Evolutionary conservation across 2,797 vertebrate genomes (phyloP).

Genomic region (Alauda arvensis): DNA sequence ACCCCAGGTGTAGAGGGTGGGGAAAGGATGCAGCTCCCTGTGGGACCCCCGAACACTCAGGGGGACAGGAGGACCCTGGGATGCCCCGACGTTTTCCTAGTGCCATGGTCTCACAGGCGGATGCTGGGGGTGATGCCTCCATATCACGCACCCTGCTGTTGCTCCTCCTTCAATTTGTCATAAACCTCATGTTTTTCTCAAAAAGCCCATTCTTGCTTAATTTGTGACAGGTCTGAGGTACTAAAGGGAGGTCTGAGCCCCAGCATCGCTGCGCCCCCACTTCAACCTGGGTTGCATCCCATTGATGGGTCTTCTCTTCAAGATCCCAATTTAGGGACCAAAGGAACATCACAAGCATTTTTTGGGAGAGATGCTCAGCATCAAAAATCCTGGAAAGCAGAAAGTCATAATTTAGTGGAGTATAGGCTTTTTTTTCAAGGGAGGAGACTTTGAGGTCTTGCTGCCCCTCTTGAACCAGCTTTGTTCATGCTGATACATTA

Average conservation of each 20-base stretch:
- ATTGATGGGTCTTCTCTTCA: background rate
- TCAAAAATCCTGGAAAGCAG: background rate
- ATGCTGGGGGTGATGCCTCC: background rate
- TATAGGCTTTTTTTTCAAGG: background rate
- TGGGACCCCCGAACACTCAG: background rate
- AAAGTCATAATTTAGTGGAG: background rate
- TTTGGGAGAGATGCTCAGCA: background rate
- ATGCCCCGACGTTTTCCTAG: background rate
- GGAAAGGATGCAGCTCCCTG: background rate
- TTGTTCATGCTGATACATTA: fast-evolving
- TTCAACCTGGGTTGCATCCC: fast-evolving
- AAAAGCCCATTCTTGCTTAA: background rate
- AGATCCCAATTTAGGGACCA: too few relatives aligned
- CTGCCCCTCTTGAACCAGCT: background rate
- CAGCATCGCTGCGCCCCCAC: fast-evolving
- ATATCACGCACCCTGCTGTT: background rate
- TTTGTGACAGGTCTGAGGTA: background rate
- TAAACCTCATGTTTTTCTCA: background rate
- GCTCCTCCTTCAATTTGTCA: background rate
- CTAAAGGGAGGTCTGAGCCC: fast-evolving
- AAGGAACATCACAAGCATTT: fast-evolving
- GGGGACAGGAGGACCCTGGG: fast-evolving
- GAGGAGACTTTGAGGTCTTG: background rate
- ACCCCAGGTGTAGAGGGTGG: background rate
- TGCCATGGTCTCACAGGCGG: fast-evolving